phyloP scores from a whole-genome alignment of 1,140 invertebrate species.

The Ylistrum balloti region DNA sequence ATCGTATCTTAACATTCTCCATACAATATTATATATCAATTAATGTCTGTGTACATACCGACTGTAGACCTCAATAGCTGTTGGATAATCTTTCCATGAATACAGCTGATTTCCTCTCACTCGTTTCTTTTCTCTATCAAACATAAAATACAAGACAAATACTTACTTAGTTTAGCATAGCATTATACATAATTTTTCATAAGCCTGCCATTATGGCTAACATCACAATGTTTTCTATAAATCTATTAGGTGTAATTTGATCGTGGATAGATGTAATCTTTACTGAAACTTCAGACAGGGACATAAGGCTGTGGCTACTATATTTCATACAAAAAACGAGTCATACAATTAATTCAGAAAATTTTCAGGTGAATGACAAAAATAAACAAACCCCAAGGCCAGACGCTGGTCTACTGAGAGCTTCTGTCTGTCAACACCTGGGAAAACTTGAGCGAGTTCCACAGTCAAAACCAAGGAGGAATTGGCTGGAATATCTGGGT shows the following conservation, averaged over 20 bases:
- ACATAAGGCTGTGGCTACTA: too few relatives aligned
- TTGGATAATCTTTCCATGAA: conserved; percentile 88
- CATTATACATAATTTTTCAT: too few relatives aligned
- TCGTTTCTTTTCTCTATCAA: conserved; percentile 89
- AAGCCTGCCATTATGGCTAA: too few relatives aligned
- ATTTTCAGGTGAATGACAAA: not conserved
- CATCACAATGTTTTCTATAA: too few relatives aligned
- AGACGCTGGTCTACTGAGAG: conserved; percentile 27
- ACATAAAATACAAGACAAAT: conserved; percentile 45
- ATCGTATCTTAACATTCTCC: too few relatives aligned
- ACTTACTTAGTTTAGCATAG: too few relatives aligned
- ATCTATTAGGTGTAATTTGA: too few relatives aligned
- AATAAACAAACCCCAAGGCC: not conserved
- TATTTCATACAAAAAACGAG: too few relatives aligned
- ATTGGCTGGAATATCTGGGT: conserved; percentile 87
- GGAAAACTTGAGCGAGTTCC: conserved; percentile 85
- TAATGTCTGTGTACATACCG: conserved; percentile 71
- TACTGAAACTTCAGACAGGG: too few relatives aligned
- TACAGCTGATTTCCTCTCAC: conserved; percentile 95
- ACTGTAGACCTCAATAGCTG: conserved; percentile 92
- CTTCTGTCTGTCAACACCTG: not conserved
- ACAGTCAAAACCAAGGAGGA: conserved; percentile 86
- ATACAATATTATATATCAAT: too few relatives aligned
- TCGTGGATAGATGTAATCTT: too few relatives aligned
- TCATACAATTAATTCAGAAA: not conserved